These are phyloP conservation scores for Puffinus mauretanicus DNA, from an alignment of 2,113 vertebrate species.

Conservation along the genomic window DNA sequence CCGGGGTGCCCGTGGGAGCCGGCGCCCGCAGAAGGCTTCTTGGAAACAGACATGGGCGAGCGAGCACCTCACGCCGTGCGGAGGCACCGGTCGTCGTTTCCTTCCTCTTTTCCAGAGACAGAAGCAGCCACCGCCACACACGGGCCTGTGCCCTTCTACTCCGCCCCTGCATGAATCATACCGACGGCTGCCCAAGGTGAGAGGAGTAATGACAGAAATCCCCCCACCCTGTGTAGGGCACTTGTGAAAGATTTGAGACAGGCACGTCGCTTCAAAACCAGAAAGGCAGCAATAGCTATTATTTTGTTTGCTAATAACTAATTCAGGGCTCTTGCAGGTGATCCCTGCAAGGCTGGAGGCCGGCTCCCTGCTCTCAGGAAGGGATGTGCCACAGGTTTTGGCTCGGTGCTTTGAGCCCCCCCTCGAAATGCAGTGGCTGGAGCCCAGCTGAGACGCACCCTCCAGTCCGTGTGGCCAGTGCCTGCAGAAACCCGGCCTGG, in stretches of 20 bases:
- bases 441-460: background rate
- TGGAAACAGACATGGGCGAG: background rate
- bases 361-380: fast-evolving
- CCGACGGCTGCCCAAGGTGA: background rate
- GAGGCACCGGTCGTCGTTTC: slow-evolving; percentile 27
- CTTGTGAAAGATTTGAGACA: background rate
- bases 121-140: background rate
- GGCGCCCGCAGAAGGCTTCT: background rate
- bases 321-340: background rate
- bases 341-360: background rate
- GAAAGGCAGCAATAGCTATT: background rate
- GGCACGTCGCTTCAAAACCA: background rate
- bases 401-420: background rate
- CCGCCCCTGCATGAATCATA: background rate
- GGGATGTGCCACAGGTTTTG: background rate
- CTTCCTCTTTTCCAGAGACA: slow-evolving; percentile 66
- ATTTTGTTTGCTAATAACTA: background rate
- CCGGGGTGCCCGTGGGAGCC: background rate
- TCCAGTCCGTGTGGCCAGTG: fast-evolving
- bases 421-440: background rate
- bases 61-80: background rate
- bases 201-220: background rate
- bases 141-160: background rate
- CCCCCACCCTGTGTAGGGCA: fast-evolving
- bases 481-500: background rate